phyloP scores from a whole-genome alignment of 1,140 invertebrate genomes.

The Cyclina sinensis region DNA sequence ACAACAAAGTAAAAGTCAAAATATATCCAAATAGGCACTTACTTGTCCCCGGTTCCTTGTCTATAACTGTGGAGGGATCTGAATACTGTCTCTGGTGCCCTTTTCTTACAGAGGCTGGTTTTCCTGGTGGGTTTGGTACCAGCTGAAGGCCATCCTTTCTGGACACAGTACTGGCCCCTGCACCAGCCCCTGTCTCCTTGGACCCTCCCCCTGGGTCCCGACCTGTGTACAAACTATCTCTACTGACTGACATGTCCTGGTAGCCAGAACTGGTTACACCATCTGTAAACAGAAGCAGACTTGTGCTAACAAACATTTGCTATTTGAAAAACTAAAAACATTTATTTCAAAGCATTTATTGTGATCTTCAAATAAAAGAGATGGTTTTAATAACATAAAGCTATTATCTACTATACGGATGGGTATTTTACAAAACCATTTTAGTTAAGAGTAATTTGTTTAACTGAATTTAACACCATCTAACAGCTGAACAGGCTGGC shows the following conservation, averaged over 20 bases:
- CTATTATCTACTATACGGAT: too few species aligned
- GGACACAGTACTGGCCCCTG: background rate
- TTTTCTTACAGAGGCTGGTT: slow-evolving; percentile 41
- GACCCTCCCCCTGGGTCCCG: slow-evolving; percentile 60
- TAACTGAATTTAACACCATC: too few species aligned
- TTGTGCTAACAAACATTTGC: too few species aligned
- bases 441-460: too few species aligned
- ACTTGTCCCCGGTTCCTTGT: slow-evolving; percentile 71
- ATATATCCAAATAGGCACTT: background rate
- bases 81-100: slow-evolving; percentile 74
- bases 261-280: slow-evolving; percentile 43
- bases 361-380: too few species aligned
- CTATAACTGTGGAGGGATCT: slow-evolving; percentile 71
- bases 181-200: background rate
- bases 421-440: too few species aligned
- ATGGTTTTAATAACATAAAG: too few species aligned
- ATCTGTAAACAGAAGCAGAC: slow-evolving; percentile 4
- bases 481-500: too few species aligned
- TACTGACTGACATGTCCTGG: slow-evolving; percentile 69
- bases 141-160: slow-evolving; percentile 65
- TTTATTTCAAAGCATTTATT: too few species aligned
- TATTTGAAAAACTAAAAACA: too few species aligned
- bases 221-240: slow-evolving; percentile 51
- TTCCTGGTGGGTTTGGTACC: slow-evolving; percentile 41
- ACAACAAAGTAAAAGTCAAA: background rate